Evolutionary conservation across 2,888 invertebrate genomes (phyloP).

Genomic region (Zygothrica quintamaculata): DNA sequence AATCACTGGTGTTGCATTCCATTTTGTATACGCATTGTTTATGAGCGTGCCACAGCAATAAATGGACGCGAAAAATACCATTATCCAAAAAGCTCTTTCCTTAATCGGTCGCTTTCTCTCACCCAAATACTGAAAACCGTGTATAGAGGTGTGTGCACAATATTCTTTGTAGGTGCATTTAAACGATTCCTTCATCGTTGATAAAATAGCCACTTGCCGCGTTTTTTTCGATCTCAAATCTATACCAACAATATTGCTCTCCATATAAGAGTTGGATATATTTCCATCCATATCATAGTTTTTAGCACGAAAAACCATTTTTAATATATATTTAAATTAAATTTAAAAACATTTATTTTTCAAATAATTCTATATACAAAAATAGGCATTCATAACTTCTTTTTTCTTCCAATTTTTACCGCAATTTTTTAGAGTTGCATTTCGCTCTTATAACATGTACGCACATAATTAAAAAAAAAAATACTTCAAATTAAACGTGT

Average conservation of each 20-base stretch:
- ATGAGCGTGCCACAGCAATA: slow-evolving; percentile 87
- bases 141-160: slow-evolving; percentile 87
- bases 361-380: too few species aligned
- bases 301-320: slow-evolving; percentile 53
- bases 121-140: slow-evolving; percentile 87
- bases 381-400: too few species aligned
- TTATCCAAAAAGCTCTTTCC: slow-evolving; percentile 87
- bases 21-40: slow-evolving; percentile 87
- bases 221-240: slow-evolving; percentile 29
- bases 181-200: slow-evolving; percentile 42
- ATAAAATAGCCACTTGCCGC: background rate
- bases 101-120: slow-evolving; percentile 86
- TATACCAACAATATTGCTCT: slow-evolving; percentile 28
- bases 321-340: background rate
- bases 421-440: slow-evolving; percentile 1
- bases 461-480: background rate
- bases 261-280: slow-evolving; percentile 39
- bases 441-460: background rate
- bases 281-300: slow-evolving; percentile 30
- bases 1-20: slow-evolving; percentile 89
- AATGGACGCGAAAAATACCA: slow-evolving; percentile 86
- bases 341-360: too few species aligned
- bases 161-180: slow-evolving; percentile 86
- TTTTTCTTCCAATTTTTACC: slow-evolving; percentile 16
- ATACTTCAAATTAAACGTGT: too few species aligned